Evolutionary conservation across 2,888 invertebrate genomes (phyloP).

Genomic region (Camptogramma bilineatum): DNA sequence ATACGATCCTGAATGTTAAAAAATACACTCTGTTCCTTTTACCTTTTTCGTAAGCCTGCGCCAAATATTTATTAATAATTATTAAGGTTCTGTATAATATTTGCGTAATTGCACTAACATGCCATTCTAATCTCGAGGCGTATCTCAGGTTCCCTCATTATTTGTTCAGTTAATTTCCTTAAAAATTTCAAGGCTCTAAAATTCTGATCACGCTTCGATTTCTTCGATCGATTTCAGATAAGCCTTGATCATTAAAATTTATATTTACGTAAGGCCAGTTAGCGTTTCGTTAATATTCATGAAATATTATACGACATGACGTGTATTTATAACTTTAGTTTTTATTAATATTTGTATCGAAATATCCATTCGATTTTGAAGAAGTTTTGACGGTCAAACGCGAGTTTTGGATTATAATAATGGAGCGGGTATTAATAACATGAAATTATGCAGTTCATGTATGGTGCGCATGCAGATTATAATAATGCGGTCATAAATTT

Average conservation of each 20-base stretch:
- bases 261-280: conserved; percentile 75
- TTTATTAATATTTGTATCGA: conserved; percentile 27
- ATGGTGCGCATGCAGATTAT: conserved; percentile 66
- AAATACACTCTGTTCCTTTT: not conserved
- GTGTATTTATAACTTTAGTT: conserved; percentile 41
- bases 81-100: conserved; percentile 25
- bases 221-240: conserved; percentile 69
- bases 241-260: conserved; percentile 60
- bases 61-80: conserved; percentile 8
- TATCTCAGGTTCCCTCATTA: conserved; percentile 47
- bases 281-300: conserved; percentile 66
- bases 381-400: conserved; percentile 66
- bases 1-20: too few species aligned
- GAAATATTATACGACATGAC: conserved; percentile 48
- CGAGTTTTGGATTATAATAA: conserved; percentile 42
- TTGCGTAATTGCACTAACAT: conserved; percentile 38
- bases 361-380: conserved; percentile 55
- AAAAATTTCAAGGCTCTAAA: conserved; percentile 52
- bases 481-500: conserved; percentile 59
- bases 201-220: conserved; percentile 69
- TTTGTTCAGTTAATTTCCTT: conserved; percentile 48
- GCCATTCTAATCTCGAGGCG: conserved; percentile 33
- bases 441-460: conserved; percentile 68
- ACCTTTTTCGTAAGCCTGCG: not conserved
- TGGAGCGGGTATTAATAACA: conserved; percentile 54